A percentile compares a stretch with the other conserved stretches of the same genome.
Evolutionary conservation across 1,140 invertebrate genomes (phyloP).

Genomic region (Leptinotarsa undecemlineata): DNA sequence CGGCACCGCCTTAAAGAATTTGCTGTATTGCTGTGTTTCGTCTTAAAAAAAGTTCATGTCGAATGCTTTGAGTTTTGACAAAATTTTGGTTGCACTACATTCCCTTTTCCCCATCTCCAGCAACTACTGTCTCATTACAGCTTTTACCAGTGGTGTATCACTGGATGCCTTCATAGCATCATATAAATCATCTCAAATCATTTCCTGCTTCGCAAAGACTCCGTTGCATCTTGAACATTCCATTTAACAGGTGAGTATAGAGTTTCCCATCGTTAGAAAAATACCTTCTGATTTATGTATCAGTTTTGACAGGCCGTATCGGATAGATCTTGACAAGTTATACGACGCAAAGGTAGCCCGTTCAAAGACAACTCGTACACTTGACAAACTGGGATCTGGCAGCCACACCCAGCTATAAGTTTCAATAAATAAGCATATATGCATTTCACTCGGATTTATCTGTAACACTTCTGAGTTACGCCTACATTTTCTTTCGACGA

Average conservation of each 20-base stretch:
- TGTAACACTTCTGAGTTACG: constrained; percentile 27
- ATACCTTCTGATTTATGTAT: constrained; percentile 27
- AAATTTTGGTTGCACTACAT: background rate
- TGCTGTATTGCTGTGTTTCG: too few species aligned
- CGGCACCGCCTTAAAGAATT: too few species aligned
- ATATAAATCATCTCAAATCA: constrained; percentile 15
- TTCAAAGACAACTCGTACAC: constrained; percentile 28
- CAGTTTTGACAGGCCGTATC: constrained; percentile 31
- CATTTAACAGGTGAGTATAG: constrained; percentile 23
- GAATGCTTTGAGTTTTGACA: background rate
- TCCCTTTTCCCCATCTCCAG: background rate
- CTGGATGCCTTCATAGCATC: background rate
- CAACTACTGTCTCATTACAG: background rate
- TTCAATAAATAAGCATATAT: constrained; percentile 31
- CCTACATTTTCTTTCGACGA: constrained; percentile 22
- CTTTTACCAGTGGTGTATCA: background rate
- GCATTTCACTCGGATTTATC: constrained; percentile 28
- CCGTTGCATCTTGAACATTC: constrained; percentile 10
- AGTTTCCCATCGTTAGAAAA: constrained; percentile 21
- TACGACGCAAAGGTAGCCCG: constrained; percentile 24
- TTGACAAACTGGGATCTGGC: constrained; percentile 32
- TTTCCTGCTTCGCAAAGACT: constrained; percentile 1
- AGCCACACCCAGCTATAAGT: constrained; percentile 27
- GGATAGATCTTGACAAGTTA: constrained; percentile 28
- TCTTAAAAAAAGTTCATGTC: too few species aligned